Evolutionary conservation across 2,797 vertebrate species (phyloP).

Genomic region (Gephyroberyx darwinii): DNA sequence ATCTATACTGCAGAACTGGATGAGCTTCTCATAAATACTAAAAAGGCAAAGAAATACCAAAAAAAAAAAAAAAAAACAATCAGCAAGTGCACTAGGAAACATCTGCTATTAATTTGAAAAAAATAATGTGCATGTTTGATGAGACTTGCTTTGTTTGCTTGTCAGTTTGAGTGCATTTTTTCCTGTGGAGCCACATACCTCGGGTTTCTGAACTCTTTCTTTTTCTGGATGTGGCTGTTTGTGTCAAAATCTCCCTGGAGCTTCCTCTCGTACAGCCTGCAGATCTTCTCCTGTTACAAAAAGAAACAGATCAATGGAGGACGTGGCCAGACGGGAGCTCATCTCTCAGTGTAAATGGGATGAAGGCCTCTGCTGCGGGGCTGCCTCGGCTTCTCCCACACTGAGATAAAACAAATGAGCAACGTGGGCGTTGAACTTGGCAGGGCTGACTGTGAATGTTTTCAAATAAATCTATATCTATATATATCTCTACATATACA

Average conservation of each 20-base stretch:
- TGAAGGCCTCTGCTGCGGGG: background rate
- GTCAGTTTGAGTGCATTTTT: background rate
- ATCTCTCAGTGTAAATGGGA: background rate
- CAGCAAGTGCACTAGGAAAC: background rate
- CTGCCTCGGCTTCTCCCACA: slow-evolving; percentile 1
- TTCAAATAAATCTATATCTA: slow-evolving; percentile 20
- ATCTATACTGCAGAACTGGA: slow-evolving; percentile 96
- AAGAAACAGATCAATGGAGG: slow-evolving; percentile 37
- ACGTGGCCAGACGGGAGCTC: background rate
- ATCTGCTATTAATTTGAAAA: background rate
- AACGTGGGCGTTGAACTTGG: slow-evolving; percentile 12
- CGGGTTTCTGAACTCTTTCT: slow-evolving; percentile 97
- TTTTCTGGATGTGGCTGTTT: slow-evolving; percentile 96
- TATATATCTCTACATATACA: background rate
- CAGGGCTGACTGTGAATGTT: background rate
- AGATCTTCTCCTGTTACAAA: slow-evolving; percentile 91
- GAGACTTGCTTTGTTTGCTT: background rate
- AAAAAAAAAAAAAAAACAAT: background rate
- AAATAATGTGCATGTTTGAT: background rate
- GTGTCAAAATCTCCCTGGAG: slow-evolving; percentile 95
- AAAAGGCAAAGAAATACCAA: background rate
- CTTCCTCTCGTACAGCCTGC: slow-evolving; percentile 94
- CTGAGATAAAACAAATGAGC: background rate
- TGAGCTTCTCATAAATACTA: slow-evolving; percentile 98
- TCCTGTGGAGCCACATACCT: slow-evolving; percentile 80